Base-by-base conservation (phyloP, 2,113 vertebrate genomes). In the Barbus barbus region DNA sequence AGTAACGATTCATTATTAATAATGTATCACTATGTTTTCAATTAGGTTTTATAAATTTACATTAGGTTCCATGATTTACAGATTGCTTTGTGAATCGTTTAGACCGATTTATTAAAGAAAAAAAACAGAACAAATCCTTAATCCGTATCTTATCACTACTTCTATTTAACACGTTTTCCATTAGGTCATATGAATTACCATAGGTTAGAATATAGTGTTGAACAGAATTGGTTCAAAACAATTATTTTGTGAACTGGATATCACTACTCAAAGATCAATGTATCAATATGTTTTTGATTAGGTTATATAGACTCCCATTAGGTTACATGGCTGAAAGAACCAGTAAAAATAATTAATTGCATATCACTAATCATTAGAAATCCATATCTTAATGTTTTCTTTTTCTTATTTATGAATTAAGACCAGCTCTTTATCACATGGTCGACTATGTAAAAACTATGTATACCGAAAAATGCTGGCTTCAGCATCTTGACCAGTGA, bases 401-500 rank as follows among this genome's bases (percentile, higher is more conserved):
- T 8, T 8, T 31, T 63, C 0, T 14, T 28, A 5, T 61, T 11
- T 31, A 31, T 63, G 7, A 33, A 65, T 33, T 33, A 67, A 20
- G 16, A 3, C 28, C 3, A 7, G 7, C 16, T 67, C 41, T 74
- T 81, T 53, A 51, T 41, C 18, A 31, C 22, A 73, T 28, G 65
- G 53, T 9, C 4, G 16, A 28, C 33, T 20, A 83, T 38, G 4
- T 8, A n/a, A 67, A 0, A 7, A 48, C 12, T 31, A 31, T 58
- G 71, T 71, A 75, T 22, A 14, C 46, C 22, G 11, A 46, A 85
- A 76, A 44, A 56, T 16, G 28, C 9, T 86, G 41, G 28, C 28
- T 60, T 76, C 73, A 46, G 69, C 51, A 81, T 84, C 33, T 33
- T 81, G 53, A 81, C 33, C 67, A 81, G 31, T 53, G 67, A 79